phyloP scores from a whole-genome alignment of 2,888 invertebrate species.

The Pogonocherus hispidulus region DNA sequence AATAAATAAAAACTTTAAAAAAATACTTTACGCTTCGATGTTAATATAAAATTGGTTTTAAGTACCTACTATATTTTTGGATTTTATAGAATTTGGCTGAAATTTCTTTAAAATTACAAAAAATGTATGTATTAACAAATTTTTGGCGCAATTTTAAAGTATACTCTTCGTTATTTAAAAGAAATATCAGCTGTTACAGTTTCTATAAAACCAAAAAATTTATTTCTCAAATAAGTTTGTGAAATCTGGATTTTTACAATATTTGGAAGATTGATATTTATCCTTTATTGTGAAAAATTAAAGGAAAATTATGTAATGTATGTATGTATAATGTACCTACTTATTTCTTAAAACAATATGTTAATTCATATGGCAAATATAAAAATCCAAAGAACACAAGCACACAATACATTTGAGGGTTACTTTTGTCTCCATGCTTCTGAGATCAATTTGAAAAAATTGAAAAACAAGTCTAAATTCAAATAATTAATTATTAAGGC shows the following conservation, averaged over 20 bases:
- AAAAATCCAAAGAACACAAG: too few relatives aligned
- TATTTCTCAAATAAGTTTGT: background rate
- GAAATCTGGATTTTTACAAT: background rate
- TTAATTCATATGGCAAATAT: too few relatives aligned
- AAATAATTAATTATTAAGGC: constrained; percentile 12
- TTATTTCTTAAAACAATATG: too few relatives aligned
- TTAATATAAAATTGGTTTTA: constrained; percentile 21
- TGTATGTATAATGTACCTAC: too few relatives aligned
- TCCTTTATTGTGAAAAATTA: too few relatives aligned
- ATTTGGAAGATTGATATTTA: too few relatives aligned
- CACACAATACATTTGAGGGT: background rate
- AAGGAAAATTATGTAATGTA: too few relatives aligned
- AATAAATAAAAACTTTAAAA: constrained; percentile 43
- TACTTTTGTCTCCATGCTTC: background rate
- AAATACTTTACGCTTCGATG: constrained; percentile 23
- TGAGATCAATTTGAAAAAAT: constrained; percentile 34
- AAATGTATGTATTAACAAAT: background rate
- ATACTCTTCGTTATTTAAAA: too few relatives aligned
- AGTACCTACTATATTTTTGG: background rate
- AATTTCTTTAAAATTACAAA: background rate
- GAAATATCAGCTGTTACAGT: background rate
- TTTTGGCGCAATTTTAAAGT: background rate
- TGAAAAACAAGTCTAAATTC: constrained; percentile 2
- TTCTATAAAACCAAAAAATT: background rate
- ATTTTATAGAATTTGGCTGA: constrained; percentile 28